phyloP scores from a whole-genome alignment of 2,888 invertebrate species.

The Hypomecis atomaria region DNA sequence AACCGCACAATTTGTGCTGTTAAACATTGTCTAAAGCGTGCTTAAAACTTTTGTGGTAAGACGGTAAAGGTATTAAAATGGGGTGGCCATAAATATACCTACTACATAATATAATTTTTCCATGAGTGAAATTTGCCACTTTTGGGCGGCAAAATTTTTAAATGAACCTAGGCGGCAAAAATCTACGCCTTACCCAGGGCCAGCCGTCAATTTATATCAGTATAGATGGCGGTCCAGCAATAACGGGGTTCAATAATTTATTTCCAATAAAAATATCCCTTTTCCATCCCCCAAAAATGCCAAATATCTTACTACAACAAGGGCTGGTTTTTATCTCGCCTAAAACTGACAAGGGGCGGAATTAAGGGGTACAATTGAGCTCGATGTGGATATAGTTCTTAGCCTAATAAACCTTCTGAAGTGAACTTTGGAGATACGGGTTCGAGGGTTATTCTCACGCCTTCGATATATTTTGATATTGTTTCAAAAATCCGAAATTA shows the following conservation, averaged over 20 bases:
- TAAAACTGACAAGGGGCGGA: conserved; percentile 26
- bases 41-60: too few species aligned
- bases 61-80: too few species aligned
- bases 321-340: conserved; percentile 29
- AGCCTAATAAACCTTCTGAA: conserved; percentile 11
- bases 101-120: too few species aligned
- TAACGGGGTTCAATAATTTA: conserved; percentile 20
- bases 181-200: background rate
- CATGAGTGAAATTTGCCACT: too few species aligned
- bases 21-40: too few species aligned
- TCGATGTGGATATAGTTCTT: conserved; percentile 9
- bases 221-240: conserved; percentile 4
- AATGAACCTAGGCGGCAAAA: background rate
- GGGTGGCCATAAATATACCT: too few species aligned
- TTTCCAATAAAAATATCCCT: conserved; percentile 29
- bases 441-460: background rate
- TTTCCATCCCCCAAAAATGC: conserved; percentile 17
- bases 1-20: too few species aligned
- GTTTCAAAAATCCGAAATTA: too few species aligned
- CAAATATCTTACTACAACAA: conserved; percentile 29
- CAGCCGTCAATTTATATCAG: conserved; percentile 7
- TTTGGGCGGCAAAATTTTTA: background rate
- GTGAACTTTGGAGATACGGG: conserved; percentile 9
- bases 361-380: conserved; percentile 22
- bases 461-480: background rate